These are phyloP conservation scores for Tragulus kanchil DNA, from an alignment of 2,113 vertebrate genomes.

Conservation along the genomic window DNA sequence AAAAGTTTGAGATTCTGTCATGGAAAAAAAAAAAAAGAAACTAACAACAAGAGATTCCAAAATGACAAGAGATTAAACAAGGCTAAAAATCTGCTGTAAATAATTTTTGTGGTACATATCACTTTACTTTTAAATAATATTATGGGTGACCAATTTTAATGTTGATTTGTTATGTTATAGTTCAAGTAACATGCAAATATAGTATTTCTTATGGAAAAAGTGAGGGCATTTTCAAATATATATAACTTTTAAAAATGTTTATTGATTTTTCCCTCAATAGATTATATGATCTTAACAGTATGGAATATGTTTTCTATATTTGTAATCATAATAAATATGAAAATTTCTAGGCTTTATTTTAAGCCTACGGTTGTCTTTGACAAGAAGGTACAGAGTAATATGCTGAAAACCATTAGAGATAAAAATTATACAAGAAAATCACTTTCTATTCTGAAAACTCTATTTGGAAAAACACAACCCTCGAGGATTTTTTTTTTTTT, in stretches of 20 bases:
- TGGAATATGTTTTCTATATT: background rate
- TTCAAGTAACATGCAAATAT: background rate
- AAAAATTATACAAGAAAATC: background rate
- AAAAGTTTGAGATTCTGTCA: too few species aligned
- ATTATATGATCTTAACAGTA: background rate
- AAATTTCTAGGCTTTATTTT: background rate
- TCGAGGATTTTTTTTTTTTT: background rate
- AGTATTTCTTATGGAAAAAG: background rate
- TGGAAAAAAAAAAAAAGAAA: background rate
- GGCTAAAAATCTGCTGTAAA: background rate
- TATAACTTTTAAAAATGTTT: background rate
- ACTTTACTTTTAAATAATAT: background rate
- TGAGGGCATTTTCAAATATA: background rate
- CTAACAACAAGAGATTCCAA: background rate
- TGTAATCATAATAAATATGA: background rate
- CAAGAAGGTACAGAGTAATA: background rate
- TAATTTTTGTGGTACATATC: background rate
- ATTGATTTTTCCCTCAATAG: background rate
- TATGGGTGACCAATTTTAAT: background rate
- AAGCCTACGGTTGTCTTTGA: background rate
- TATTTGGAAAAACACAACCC: background rate
- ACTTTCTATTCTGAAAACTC: background rate
- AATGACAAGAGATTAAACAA: background rate
- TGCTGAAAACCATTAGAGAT: background rate
- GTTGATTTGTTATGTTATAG: background rate